Base-by-base conservation (phyloP, 2,797 vertebrate species). In the Xiphophorus birchmanni region DNA sequence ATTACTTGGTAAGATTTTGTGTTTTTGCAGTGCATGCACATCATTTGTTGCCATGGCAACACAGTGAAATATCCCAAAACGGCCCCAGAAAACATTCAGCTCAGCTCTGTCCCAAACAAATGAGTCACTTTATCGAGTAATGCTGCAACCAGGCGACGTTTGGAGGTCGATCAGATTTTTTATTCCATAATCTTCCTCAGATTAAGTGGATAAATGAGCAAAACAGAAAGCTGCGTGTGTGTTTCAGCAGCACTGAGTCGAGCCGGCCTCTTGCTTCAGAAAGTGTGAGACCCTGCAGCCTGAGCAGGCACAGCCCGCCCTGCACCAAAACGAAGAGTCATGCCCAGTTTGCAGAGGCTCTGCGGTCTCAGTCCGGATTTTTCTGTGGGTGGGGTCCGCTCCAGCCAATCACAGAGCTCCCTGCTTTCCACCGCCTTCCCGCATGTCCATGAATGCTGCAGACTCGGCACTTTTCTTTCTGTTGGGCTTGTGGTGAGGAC, bases 351-450 rank as follows among this genome's bases (percentile, higher is more conserved):
- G 79, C 84, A 75, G 86, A 37, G 60, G 35, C 40, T 77, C 82
- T 86, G 86, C 87, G 82, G 83, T 26, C 40, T 56, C 77, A 80
- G 40, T 86, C 81, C 37, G 86, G 32, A 37, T 10, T 11, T 40
- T 15, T 60, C 74, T 44, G 67, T 56, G 90, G 93, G 91, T 85
- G 91, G 79, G 91, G 84, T 79, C 47, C 52, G 76, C 56, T 5
- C 1, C 4, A 17, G 65, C 93, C 92, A 94, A 93, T 94, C 89
- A 58, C 54, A 77, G 82, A 8, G 71, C 65, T 73, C 9, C 6
- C 78, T 82, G 35, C 42, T 10, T 3, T 4, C 52, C 80, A 0
- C 83, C 42, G 54, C 82, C 82, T 77, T 74, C 79, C 71, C 81
- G 76, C 82, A 74, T 82, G 73, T 54, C 74, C 78, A 45, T 35